Base-by-base conservation (phyloP, 2,113 vertebrate species). In the Dicaeum eximium region DNA sequence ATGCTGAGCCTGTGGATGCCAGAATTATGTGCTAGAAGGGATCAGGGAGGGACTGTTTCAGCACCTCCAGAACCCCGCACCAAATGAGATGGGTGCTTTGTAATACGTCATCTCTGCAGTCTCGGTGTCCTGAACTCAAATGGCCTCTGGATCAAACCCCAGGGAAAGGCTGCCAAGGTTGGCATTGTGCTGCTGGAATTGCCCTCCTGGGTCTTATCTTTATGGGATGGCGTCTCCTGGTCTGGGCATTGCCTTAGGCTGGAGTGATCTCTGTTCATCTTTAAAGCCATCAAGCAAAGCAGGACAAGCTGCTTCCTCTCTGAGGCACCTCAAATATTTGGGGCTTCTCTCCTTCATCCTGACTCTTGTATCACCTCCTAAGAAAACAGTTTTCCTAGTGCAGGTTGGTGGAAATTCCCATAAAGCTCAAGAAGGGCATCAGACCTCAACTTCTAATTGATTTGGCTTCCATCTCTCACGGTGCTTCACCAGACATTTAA, bases 41-140 rank as follows among this genome's bases (percentile, higher is more conserved):
- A 14, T 11, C 4, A 2, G 40, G 25, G 60, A 66, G 8, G 37
- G 25, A 53, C 5, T 2, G 58, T 45, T 86, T 83, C 54, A 28
- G 20, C 15, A 17, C 11, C 48, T 28, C 22, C 3, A 31, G 10
- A 78, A 73, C 56, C 19, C 44, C 27, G 8, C 2, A 2, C 40
- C 33, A 84, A 14, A 25, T 0, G 0, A 77, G 65, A 45, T 0
- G 2, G 47, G 54, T 78, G 75, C 20, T 81, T 80, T 54, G 33
- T 33, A 40, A 35, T 3, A 5, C 0, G 0, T 40, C 57, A 53
- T 7, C 64, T 74, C 42, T 54, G 38, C 38, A 38, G 31, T 48
- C 31, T 42, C 42, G 4, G 4, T 42, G 60, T 67, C 45, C 56
- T 88, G 56, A 54, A 66, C 73, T 89, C 47, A 35, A 21, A 13